A percentile compares a stretch with the other conserved stretches of the same genome.
These are phyloP conservation scores for Conops quadrifasciatus DNA, from an alignment of 2,888 invertebrate genomes.

Conservation along the genomic window DNA sequence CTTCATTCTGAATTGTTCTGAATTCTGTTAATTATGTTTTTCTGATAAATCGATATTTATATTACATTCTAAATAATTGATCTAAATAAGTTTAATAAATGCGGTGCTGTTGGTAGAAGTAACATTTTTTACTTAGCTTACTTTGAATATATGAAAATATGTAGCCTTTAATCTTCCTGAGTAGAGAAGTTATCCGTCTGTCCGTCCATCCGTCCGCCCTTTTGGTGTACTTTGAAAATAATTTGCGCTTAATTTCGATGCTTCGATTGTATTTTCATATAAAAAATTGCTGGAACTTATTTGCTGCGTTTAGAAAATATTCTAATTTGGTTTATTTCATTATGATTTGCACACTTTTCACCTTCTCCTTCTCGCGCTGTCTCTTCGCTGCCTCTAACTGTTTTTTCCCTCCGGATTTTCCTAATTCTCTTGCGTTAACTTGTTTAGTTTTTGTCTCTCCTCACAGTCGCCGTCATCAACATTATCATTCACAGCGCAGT, in stretches of 20 bases:
- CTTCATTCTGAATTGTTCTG: no score
- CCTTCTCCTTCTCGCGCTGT: neutral
- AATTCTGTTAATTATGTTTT: no score
- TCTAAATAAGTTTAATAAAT: no score
- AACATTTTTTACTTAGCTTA: no score
- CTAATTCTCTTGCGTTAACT: conserved; percentile 2
- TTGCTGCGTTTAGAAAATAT: conserved; percentile 7
- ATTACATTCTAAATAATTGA: no score
- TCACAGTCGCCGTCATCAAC: conserved; percentile 72
- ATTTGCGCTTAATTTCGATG: neutral
- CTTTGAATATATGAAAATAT: no score
- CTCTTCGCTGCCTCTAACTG: conserved; percentile 22
- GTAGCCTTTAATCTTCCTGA: no score
- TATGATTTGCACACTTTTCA: neutral
- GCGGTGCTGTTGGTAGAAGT: no score
- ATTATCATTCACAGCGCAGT: conserved; percentile 72
- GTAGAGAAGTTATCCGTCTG: no score
- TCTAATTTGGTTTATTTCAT: conserved; percentile 4
- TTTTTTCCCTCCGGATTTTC: neutral
- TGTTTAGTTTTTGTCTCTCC: conserved; percentile 19
- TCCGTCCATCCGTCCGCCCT: no score
- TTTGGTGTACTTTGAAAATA: no score
- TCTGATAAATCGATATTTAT: no score
- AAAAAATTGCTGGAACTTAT: conserved; percentile 8
- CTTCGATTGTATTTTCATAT: conserved; percentile 15